These are phyloP conservation scores for Cephus cinctus DNA, from an alignment of 1,140 invertebrate species.

Conservation along the genomic window DNA sequence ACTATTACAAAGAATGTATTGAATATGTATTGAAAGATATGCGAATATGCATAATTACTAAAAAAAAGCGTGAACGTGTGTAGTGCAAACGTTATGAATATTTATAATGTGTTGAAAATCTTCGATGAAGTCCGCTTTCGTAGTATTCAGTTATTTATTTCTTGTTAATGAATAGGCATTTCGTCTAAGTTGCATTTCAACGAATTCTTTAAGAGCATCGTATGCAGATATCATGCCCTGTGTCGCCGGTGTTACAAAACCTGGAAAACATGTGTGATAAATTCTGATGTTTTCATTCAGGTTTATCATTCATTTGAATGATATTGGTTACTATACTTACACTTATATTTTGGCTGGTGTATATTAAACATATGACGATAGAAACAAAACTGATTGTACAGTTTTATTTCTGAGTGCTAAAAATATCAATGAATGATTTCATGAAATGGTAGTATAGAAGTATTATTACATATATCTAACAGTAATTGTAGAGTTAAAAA, in stretches of 20 bases:
- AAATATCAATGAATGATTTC: constrained; percentile 30
- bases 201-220: constrained; percentile 60
- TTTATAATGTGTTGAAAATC: no score
- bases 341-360: constrained; percentile 55
- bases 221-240: constrained; percentile 57
- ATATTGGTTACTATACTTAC: constrained; percentile 43
- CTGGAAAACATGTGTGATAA: constrained; percentile 28
- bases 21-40: no score
- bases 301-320: constrained; percentile 4
- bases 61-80: no score
- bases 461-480: not conserved
- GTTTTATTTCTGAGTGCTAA: constrained; percentile 77
- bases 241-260: constrained; percentile 47
- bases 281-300: not conserved
- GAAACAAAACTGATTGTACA: constrained; percentile 85
- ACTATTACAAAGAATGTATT: no score
- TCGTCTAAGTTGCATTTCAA: constrained; percentile 61
- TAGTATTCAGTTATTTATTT: no score
- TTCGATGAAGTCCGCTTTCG: no score
- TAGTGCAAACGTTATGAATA: no score
- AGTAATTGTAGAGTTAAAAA: not conserved
- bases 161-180: constrained; percentile 69
- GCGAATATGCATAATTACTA: no score
- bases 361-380: constrained; percentile 78
- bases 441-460: not conserved